phyloP scores from a whole-genome alignment of 2,888 invertebrate species.

The Macaria liturata region DNA sequence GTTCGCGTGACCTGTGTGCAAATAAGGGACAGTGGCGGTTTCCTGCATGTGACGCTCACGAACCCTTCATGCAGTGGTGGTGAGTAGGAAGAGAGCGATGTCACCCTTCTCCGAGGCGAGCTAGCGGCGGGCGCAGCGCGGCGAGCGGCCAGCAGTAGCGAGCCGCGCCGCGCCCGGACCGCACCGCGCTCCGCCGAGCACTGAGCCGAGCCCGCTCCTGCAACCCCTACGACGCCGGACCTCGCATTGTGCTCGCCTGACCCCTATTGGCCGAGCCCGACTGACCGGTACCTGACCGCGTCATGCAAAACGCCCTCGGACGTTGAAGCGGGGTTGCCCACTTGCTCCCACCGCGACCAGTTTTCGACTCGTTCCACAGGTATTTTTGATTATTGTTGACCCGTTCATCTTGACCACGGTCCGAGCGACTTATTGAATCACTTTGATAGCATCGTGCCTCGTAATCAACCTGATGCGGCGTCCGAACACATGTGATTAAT shows the following conservation, averaged over 20 bases:
- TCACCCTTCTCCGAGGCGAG: slow-evolving; percentile 75
- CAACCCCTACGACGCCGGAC: slow-evolving; percentile 56
- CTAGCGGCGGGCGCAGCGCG: slow-evolving; percentile 54
- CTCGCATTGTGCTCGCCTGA: slow-evolving; percentile 71
- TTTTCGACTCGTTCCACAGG: slow-evolving; percentile 70
- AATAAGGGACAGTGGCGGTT: slow-evolving; percentile 42
- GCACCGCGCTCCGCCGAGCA: slow-evolving; percentile 67
- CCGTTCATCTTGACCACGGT: slow-evolving; percentile 47
- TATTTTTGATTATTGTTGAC: slow-evolving; percentile 58
- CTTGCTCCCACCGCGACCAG: slow-evolving; percentile 66
- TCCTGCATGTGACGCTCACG: slow-evolving; percentile 51
- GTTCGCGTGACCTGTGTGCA: slow-evolving; percentile 36
- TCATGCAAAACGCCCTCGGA: slow-evolving; percentile 74
- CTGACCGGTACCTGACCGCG: slow-evolving; percentile 69
- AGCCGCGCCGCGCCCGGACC: slow-evolving; percentile 73
- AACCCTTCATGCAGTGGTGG: slow-evolving; percentile 63
- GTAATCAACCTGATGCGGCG: slow-evolving; percentile 33
- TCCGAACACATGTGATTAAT: slow-evolving; percentile 29
- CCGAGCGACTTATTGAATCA: slow-evolving; percentile 48
- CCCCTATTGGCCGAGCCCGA: slow-evolving; percentile 65
- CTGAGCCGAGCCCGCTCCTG: slow-evolving; percentile 56
- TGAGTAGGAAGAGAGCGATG: slow-evolving; percentile 71
- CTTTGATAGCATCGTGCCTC: slow-evolving; percentile 40
- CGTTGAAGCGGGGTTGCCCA: slow-evolving; percentile 69
- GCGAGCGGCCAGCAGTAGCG: slow-evolving; percentile 68